Evolutionary conservation across 2,888 invertebrate species (phyloP), one percentile per base, ranked within the genome.

Genomic region (Tryphoninae sp.): DNA sequence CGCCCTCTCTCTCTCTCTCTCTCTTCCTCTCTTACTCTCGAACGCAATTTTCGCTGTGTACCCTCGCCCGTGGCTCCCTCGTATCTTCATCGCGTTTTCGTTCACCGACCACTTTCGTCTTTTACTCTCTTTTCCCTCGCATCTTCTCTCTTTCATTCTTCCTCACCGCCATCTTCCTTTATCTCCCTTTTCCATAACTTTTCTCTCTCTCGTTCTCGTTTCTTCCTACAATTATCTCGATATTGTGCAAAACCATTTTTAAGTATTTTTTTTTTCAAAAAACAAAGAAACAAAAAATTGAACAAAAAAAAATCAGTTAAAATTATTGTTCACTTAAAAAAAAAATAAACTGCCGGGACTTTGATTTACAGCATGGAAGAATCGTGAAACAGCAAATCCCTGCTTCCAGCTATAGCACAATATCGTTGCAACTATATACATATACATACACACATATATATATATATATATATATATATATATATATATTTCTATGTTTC

Each of bases 71-170:
- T 69, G 42, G 53, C 68, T 26, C 59, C 65, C 65, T 75, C 75
- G 61, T 62, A 62, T 76, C 80, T 67, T 67, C 67, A 67, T 72
- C 76, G 61, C 65, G 13, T 55, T 26, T n/a, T 33, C 13, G n/a
- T 68, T 58, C 45, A 11, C 64, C 40, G 40, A n/a, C 65, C 74
- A 71, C 75, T 61, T 53, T 64, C 64, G 45, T 64, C 33, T 51
- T 65, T 74, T 64, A 49, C 61, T 40, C 33, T 72, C 26, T 13
- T 62, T 45, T 58, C 49, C 13, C 55, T 55, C 49, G 26, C 16
- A 6, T 13, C 26, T 58, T 55, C 40, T 72, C 40, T 13, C 16
- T 68, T 26, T 58, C 42, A 6, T 16, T 53, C 22, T 49, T 9
- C 16, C 42, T 33, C 40, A 33, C 55, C 55, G n/a, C 26, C 68